Evolutionary conservation across 1,140 invertebrate species (phyloP).

Genomic region (Streblospio benedicti): DNA sequence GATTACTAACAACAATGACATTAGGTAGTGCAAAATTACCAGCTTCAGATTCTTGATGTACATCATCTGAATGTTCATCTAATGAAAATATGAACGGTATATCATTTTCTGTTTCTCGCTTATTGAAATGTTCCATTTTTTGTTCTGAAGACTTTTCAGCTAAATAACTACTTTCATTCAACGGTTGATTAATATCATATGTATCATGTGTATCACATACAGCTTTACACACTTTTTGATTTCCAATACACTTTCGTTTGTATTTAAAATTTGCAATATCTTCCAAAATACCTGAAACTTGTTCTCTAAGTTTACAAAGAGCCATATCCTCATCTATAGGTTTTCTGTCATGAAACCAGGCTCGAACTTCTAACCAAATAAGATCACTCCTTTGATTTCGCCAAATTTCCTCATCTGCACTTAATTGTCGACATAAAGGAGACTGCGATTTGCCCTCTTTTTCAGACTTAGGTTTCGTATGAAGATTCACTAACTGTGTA

Average conservation of each 20-base stretch:
- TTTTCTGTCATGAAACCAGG: slow-evolving; percentile 63
- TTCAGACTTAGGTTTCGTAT: slow-evolving; percentile 57
- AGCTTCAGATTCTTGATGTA: slow-evolving; percentile 23
- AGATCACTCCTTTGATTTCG: slow-evolving; percentile 79
- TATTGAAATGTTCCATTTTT: not conserved
- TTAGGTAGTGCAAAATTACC: slow-evolving; percentile 26
- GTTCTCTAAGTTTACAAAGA: slow-evolving; percentile 62
- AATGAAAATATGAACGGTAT: slow-evolving; percentile 1
- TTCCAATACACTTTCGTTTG: not conserved
- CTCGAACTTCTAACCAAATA: slow-evolving; percentile 82
- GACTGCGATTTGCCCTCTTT: slow-evolving; percentile 32
- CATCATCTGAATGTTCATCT: slow-evolving; percentile 17
- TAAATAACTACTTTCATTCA: not conserved
- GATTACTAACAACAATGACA: slow-evolving; percentile 14
- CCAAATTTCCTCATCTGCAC: slow-evolving; percentile 72
- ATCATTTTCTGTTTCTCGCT: not conserved
- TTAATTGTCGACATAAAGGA: slow-evolving; percentile 54
- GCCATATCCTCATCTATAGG: slow-evolving; percentile 66
- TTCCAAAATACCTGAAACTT: slow-evolving; percentile 60
- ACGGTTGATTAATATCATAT: not conserved
- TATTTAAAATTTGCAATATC: slow-evolving; percentile 68
- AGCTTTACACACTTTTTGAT: not conserved
- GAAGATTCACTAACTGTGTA: slow-evolving; percentile 62
- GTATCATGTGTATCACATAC: not conserved
- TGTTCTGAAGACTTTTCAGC: not conserved